phyloP scores from a whole-genome alignment of 1,140 invertebrate genomes.

The Agraylea sexmaculata region DNA sequence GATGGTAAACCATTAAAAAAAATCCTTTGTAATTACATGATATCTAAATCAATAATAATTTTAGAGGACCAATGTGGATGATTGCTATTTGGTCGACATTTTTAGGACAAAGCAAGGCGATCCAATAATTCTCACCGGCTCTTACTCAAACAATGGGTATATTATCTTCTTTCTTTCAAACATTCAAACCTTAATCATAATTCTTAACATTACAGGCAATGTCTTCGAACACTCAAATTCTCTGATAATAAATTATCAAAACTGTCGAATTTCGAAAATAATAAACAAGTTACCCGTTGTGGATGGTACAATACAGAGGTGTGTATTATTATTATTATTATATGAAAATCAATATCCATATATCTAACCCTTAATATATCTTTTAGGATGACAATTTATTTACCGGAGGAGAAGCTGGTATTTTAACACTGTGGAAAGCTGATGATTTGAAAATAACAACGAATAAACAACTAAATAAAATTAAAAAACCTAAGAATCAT shows the following conservation, averaged over 20 bases:
- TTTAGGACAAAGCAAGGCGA: conserved; percentile 31
- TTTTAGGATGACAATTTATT: conserved; percentile 44
- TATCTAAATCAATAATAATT: conserved; percentile 38
- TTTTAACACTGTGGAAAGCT: conserved; percentile 48
- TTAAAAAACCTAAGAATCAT: conserved; percentile 25
- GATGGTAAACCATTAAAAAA: conserved; percentile 23
- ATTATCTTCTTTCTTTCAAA: conserved; percentile 9
- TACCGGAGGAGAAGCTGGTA: conserved; percentile 53
- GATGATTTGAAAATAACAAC: neutral
- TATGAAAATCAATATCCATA: neutral
- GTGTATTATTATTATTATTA: conserved; percentile 6
- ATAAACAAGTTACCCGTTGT: conserved; percentile 54
- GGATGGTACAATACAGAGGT: conserved; percentile 44
- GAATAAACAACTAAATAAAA: conserved; percentile 15
- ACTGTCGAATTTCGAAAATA: conserved; percentile 41
- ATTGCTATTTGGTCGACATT: conserved; percentile 54
- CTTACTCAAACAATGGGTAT: conserved; percentile 45
- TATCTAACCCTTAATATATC: conserved; percentile 11
- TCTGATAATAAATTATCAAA: conserved; percentile 40
- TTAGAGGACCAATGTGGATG: conserved; percentile 47
- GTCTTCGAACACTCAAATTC: conserved; percentile 45
- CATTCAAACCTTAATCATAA: conserved; percentile 11
- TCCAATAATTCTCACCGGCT: conserved; percentile 49
- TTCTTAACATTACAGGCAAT: conserved; percentile 32
- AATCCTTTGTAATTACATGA: conserved; percentile 3